These are phyloP conservation scores for Gymnorhina tibicen DNA, from an alignment of 2,113 vertebrate genomes.

Conservation along the genomic window DNA sequence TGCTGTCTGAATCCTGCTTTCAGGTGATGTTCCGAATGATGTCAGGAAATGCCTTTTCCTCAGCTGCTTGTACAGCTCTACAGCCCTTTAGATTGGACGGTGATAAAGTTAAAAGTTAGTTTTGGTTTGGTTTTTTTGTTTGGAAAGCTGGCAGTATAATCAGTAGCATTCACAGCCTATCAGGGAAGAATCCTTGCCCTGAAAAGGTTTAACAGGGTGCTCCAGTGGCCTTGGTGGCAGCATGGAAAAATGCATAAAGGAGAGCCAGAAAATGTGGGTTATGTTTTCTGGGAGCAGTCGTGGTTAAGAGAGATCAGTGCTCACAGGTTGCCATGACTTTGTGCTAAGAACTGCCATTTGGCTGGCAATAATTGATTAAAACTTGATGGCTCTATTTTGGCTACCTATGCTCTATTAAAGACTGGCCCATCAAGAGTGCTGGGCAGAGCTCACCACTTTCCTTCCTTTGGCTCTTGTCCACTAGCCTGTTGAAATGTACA, in stretches of 20 bases:
- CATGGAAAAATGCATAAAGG: not conserved
- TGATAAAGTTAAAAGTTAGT: not conserved
- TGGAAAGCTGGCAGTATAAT: not conserved
- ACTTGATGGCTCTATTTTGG: not conserved
- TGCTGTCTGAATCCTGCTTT: not conserved
- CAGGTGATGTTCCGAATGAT: not conserved
- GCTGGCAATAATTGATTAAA: not conserved
- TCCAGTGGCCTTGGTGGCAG: not conserved
- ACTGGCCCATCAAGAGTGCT: not conserved
- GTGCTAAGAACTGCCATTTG: not conserved
- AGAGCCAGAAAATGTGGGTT: not conserved
- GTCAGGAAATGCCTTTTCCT: not conserved
- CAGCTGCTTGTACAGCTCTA: not conserved
- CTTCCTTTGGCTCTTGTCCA: not conserved
- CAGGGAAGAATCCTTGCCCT: not conserved
- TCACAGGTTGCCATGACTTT: rapidly evolving
- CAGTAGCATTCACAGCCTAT: not conserved
- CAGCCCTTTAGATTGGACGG: not conserved
- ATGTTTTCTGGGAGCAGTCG: not conserved
- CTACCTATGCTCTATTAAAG: not conserved
- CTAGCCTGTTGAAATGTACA: not conserved
- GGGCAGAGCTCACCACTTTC: not conserved
- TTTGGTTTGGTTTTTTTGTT: not conserved
- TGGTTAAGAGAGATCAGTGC: not conserved
- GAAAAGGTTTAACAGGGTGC: not conserved